Base-by-base conservation (phyloP, 37 sponge, comb jelly and placozoan species). In the Beroe forskalii region DNA sequence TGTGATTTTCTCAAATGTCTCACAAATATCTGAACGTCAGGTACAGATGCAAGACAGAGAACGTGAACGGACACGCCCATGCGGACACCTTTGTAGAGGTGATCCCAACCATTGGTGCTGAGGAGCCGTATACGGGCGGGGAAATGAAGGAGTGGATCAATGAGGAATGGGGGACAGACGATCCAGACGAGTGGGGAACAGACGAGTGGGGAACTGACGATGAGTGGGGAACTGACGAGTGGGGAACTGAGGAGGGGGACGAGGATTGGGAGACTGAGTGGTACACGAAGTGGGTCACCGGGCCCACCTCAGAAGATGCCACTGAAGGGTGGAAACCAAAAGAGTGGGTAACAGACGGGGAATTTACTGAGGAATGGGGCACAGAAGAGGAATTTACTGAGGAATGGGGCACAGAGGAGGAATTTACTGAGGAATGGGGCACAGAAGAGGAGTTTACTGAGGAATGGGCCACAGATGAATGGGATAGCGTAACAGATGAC, bases 1-100 rank as follows among this genome's bases (percentile, higher is more conserved):
- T n/a, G n/a, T n/a, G n/a, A n/a, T n/a, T n/a, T n/a, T n/a, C n/a
- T n/a, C n/a, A n/a, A n/a, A n/a, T n/a, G n/a, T n/a, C n/a, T n/a
- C n/a, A n/a, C n/a, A n/a, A n/a, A n/a, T n/a, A n/a, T n/a, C n/a
- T n/a, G n/a, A n/a, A n/a, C n/a, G n/a, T n/a, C 72, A 69, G 72
- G 72, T 69, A 69, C 72, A 32, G 72, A 35, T 69, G 72, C 38
- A 69, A 33, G 32, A 32, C 72, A 32, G 32, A 27, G 32, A 69
- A 69, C 72, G 19, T 14, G 32, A 27, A 69, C 72, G 72, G 72
- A 17, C 33, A 69, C 27, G 39, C 72, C 32, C 72, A 69, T 32
- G 72, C 27, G 32, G 72, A 69, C 38, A 32, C 27, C 72, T 69
- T 32, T 69, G 72, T 69, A 17, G 72, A 69, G 72, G 72, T 69